Percentiles rank a stretch among this genome's conserved stretches.
phyloP scores from a whole-genome alignment of 2,888 invertebrate genomes.

The Branchellion lobata region DNA sequence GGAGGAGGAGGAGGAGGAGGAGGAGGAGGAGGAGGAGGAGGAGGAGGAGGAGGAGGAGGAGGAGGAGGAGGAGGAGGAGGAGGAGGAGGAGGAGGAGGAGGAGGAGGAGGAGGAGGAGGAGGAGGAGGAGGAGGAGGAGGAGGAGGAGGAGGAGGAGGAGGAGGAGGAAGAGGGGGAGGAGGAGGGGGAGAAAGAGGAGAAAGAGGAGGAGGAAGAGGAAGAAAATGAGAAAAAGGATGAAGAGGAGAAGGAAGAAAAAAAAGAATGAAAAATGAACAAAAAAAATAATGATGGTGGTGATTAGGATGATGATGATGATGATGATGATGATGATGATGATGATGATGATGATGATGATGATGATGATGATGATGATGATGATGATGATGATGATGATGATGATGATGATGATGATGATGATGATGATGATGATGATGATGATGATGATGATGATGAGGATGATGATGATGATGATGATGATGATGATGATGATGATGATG shows the following conservation, averaged over 20 bases:
- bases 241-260: background rate
- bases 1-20: no score
- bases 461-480: no score
- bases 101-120: background rate
- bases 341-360: background rate
- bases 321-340: background rate
- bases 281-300: no score
- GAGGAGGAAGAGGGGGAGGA: background rate
- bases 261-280: no score
- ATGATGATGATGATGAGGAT: no score
- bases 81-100: no score
- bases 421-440: no score
- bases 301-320: no score
- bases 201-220: background rate
- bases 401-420: no score
- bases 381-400: no score
- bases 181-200: background rate
- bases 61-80: no score
- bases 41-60: background rate
- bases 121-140: background rate
- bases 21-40: background rate
- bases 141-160: background rate
- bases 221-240: background rate
- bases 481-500: no score
- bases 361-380: constrained; percentile 8